Evolutionary conservation across 2,888 invertebrate species (phyloP), one percentile per base, ranked within the genome.

Genomic region (Gibbula magus): DNA sequence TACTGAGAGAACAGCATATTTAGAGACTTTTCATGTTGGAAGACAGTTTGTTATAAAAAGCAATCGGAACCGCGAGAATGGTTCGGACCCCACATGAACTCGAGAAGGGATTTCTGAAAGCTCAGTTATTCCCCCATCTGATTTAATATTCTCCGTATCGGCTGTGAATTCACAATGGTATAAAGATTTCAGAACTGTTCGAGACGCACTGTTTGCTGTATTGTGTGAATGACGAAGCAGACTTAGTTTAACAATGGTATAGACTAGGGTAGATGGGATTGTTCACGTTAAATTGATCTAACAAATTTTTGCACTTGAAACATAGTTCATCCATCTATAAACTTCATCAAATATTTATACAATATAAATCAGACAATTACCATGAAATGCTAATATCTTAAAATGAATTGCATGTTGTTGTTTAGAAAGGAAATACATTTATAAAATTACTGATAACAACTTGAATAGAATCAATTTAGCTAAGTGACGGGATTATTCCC

Each of bases 351-450:
- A n/a, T 61, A 61, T 61, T 61, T 61, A 61, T 61, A 8, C 29
- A 25, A 25, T 61, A 61, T 61, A 25, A 61, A 61, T 29, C 25
- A 32, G 25, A 32, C 61, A 61, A 18, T 25, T 29, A 32, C 22
- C 45, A 10, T 1, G 45, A 10, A 45, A 35, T 8, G 35, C 35
- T 35, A 8, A 35, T 35, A 35, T 35, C 35, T 3, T 10, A 45
- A 29, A 16, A 13, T 22, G 25, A 16, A 8, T 61, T 61, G 25
- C 10, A 61, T 61, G 10, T 61, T 61, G 45, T 61, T 61, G 25
- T 61, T 61, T 61, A 20, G 25, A 61, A 61, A 61, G 61, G 61
- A 61, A 61, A 61, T 61, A 61, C 61, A 61, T 16, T 61, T 61
- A 29, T 25, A 25, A 29, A 61, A 61, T 61, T 61, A 16, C 61